Evolutionary conservation across 2,797 vertebrate species (phyloP), one percentile per base, ranked within the genome.

Genomic region (Myotis daubentonii): DNA sequence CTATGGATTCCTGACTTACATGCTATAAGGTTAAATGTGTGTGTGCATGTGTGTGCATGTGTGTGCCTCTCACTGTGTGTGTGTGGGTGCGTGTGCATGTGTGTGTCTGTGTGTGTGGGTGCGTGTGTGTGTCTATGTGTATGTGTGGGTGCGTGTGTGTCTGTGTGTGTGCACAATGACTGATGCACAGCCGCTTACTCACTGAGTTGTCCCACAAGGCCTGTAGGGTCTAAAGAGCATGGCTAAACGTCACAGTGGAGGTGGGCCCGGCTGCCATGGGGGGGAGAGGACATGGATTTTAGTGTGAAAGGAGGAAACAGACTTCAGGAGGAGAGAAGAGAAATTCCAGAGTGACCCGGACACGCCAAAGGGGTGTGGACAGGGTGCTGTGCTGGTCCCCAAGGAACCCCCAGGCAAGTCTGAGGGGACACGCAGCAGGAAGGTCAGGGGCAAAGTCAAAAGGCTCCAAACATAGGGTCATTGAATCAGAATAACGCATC

Each of bases 351-450:
- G 13, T 3, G 8, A 15, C 19, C 23, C 20, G 47, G 66, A 49
- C 12, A 3, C 2, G 2, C 19, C 22, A 15, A 33, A 2, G 22
- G 28, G 16, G 57, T 28, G 25, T 3, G 3, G 8, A 20, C 13
- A 28, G n/a, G 15, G 12, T 3, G 1, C 8, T 20, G 0, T 8
- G 1, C 17, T 3, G 8, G 4, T 0, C 0, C 71, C 20, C 20
- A 28, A 7, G 5, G 10, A 8, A 36, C 1, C 4, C 13, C 13
- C 19, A 68, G 71, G 22, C 7, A 25, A 22, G 4, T 68, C 5
- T 11, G 17, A 53, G 66, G 30, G n/a, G 36, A 25, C 9, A 23
- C 3, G 2, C 3, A 44, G 15, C 6, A 30, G 41, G 62, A 22
- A 33, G 25, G 22, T 23, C 57, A 3, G 0, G 53, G 65, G 17